Evolutionary conservation across 2,113 vertebrate genomes (phyloP).

Genomic region (Amazona guildingii): DNA sequence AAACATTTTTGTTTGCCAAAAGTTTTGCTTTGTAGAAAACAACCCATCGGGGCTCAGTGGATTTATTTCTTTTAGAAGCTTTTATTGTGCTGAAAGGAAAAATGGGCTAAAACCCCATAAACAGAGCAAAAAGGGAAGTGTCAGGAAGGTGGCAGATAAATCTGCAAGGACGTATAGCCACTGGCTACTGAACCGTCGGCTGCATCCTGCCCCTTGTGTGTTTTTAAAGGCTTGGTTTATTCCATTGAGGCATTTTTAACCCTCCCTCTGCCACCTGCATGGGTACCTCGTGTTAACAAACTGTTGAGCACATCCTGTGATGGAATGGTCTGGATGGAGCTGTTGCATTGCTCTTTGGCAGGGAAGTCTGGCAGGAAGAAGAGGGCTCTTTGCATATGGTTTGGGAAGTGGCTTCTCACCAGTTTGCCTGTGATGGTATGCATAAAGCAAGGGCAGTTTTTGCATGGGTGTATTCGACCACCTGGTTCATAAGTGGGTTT

Average conservation of each 20-base stretch:
- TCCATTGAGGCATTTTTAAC: neutral
- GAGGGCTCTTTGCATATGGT: neutral
- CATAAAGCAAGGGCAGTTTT: neutral
- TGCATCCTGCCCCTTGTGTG: neutral
- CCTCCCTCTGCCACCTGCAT: neutral
- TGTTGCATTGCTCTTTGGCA: neutral
- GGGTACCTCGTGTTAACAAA: neutral
- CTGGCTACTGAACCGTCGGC: neutral
- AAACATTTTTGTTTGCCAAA: constrained; percentile 6
- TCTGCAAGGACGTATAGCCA: neutral
- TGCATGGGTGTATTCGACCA: neutral
- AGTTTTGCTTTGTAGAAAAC: constrained; percentile 20
- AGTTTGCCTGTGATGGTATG: neutral
- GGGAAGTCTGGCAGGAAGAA: neutral
- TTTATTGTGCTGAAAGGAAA: neutral
- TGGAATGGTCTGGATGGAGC: neutral
- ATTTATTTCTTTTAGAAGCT: constrained; percentile 15
- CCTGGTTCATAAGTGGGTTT: neutral
- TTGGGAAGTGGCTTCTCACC: neutral
- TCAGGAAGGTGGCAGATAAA: neutral
- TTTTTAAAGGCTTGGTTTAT: neutral
- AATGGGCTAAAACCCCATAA: neutral
- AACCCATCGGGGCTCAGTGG: neutral
- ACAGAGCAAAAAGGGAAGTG: neutral
- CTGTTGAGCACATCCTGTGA: neutral